Evolutionary conservation across 2,888 invertebrate genomes (phyloP).

Genomic region (Mylabris sibirica): DNA sequence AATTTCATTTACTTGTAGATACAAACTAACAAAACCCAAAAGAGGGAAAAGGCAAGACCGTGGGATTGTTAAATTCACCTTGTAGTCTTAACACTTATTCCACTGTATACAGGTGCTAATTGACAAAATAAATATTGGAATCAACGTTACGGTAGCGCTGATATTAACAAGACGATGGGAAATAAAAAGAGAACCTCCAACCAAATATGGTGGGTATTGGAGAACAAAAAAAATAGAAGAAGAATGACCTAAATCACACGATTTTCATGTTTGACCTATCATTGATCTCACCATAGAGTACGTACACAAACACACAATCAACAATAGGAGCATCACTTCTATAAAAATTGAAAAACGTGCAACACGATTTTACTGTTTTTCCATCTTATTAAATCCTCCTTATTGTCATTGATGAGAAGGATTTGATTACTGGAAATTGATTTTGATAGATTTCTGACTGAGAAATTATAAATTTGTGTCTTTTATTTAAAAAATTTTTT

Average conservation of each 20-base stretch:
- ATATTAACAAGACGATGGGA: not conserved
- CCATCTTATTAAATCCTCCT: not conserved
- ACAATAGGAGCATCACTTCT: not conserved
- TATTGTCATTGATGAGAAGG: too few relatives aligned
- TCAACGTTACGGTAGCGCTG: slow-evolving; percentile 36
- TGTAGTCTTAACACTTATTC: slow-evolving; percentile 45
- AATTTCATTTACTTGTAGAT: not conserved
- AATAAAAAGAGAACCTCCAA: not conserved
- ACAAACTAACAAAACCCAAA: not conserved
- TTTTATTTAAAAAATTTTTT: not conserved
- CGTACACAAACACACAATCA: not conserved
- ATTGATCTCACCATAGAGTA: slow-evolving; percentile 20
- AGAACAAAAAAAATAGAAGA: not conserved
- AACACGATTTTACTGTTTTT: slow-evolving; percentile 1
- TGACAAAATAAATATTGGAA: slow-evolving; percentile 44
- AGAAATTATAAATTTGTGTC: too few relatives aligned
- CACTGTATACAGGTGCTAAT: slow-evolving; percentile 48
- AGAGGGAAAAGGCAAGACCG: slow-evolving; percentile 37
- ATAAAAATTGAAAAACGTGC: slow-evolving; percentile 8
- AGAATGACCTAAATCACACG: slow-evolving; percentile 12
- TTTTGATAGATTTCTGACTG: not conserved
- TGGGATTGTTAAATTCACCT: slow-evolving; percentile 51
- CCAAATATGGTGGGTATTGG: not conserved
- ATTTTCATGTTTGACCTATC: slow-evolving; percentile 27
- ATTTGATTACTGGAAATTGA: not conserved